Percentiles rank a stretch among this genome's conserved stretches.
phyloP scores from a whole-genome alignment of 2,888 invertebrate species.

The Diarsia dahlii region DNA sequence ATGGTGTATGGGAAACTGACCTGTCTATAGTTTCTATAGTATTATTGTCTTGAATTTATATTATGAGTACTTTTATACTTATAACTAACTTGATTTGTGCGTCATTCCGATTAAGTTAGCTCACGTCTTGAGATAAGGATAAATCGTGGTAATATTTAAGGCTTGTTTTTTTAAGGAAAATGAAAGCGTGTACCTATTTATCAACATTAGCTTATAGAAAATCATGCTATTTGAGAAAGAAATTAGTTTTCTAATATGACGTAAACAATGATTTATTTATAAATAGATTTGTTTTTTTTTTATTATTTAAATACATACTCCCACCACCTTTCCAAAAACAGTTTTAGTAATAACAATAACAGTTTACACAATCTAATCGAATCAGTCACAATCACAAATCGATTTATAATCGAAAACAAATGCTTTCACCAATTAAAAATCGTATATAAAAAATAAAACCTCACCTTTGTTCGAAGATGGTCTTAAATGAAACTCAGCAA shows the following conservation, averaged over 20 bases:
- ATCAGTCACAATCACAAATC: slow-evolving; percentile 33
- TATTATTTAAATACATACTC: not conserved
- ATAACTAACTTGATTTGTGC: slow-evolving; percentile 21
- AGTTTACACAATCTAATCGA: not conserved
- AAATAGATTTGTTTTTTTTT: not conserved
- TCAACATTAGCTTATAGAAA: not conserved
- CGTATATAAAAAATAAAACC: slow-evolving; percentile 27
- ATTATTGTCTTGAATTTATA: slow-evolving; percentile 26
- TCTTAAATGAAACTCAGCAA: slow-evolving; percentile 65
- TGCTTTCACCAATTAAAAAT: slow-evolving; percentile 15
- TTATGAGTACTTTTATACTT: slow-evolving; percentile 3
- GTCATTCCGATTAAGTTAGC: slow-evolving; percentile 42
- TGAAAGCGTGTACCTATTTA: slow-evolving; percentile 8
- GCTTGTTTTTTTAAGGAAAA: slow-evolving; percentile 38
- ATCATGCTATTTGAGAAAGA: not conserved
- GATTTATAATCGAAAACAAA: slow-evolving; percentile 36
- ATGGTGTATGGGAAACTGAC: slow-evolving; percentile 67
- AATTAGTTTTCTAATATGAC: not conserved
- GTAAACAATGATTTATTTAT: not conserved
- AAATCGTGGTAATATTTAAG: slow-evolving; percentile 23
- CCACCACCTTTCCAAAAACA: not conserved
- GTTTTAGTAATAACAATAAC: not conserved
- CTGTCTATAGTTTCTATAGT: slow-evolving; percentile 52
- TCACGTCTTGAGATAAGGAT: slow-evolving; percentile 30
- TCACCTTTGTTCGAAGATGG: slow-evolving; percentile 61